Evolutionary conservation across 1,140 invertebrate genomes (phyloP), one percentile per base, ranked within the genome.

Genomic region (Araneus ventricosus): DNA sequence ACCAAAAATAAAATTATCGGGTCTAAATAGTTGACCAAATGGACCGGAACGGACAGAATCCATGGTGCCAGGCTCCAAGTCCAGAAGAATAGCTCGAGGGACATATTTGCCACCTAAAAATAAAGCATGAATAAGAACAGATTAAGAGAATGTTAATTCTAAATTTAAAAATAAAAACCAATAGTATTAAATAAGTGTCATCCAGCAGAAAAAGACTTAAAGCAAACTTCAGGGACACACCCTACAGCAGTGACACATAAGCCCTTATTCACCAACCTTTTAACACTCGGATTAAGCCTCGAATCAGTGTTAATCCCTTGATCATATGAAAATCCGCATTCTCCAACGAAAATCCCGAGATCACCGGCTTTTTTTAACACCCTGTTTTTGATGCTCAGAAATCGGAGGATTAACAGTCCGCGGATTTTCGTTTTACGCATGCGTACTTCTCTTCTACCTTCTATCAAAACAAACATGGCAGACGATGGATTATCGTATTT

Each of bases 51-150:
- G 94, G 52, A 97, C 96, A 24, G 96, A 96, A 95, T 97, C 97
- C 96, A 97, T 97, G 27, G 96, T 97, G 70, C 96, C 97, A 17
- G 97, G 97, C 94, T 97, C 96, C 63, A 97, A 94, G 94, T 97
- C 96, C 24, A 97, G 95, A 34, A 97, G 94, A 37, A 97, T 95
- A 59, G 96, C 96, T 70, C 96, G 95, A 8, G 96, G 96, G 8
- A 97, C 96, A 95, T 97, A 97, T 94, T 96, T 96, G 52, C 96
- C 96, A 95, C 96, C 96, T 93, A 94, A 95, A 92, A 93, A 22
- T 80, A 94, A 94, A 37, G 37, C 1, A 63, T 3, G n/a, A 6
- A n/a, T 0, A 4, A 67, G 30, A 67, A 0, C 2, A 67, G 30
- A 27, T 10, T 30, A 27, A 8, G 8, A 30, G 27, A 34, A n/a